phyloP scores from a whole-genome alignment of 2,797 vertebrate genomes.

The Eidolon dupreanum region DNA sequence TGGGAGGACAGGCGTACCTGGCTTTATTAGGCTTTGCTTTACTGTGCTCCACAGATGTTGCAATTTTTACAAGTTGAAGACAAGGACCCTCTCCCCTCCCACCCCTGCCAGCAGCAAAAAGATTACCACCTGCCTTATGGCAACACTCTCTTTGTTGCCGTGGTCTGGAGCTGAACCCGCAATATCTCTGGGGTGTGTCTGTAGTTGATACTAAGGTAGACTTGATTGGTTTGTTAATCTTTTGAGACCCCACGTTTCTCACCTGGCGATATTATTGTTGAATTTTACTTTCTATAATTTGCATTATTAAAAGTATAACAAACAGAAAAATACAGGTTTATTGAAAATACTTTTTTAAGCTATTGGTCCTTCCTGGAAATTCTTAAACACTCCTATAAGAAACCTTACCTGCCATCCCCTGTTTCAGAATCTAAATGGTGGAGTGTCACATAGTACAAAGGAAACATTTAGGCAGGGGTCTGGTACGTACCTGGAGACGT shows the following conservation, averaged over 20 bases:
- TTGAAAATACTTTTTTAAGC: background rate
- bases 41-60: background rate
- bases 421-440: background rate
- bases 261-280: background rate
- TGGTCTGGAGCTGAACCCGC: background rate
- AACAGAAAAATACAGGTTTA: background rate
- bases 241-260: background rate
- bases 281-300: background rate
- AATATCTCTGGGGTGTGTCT: background rate
- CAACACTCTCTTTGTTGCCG: background rate
- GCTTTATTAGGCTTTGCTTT: background rate
- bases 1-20: rapidly evolving
- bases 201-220: background rate
- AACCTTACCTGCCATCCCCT: background rate
- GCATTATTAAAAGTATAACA: background rate
- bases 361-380: background rate
- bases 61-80: background rate
- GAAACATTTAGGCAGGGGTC: background rate
- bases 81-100: background rate
- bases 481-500: background rate
- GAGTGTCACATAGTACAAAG: background rate
- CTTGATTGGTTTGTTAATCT: background rate
- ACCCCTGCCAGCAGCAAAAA: background rate
- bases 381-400: background rate
- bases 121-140: background rate